Base-by-base conservation (phyloP, 2,113 vertebrate species). In the Notechis scutatus region DNA sequence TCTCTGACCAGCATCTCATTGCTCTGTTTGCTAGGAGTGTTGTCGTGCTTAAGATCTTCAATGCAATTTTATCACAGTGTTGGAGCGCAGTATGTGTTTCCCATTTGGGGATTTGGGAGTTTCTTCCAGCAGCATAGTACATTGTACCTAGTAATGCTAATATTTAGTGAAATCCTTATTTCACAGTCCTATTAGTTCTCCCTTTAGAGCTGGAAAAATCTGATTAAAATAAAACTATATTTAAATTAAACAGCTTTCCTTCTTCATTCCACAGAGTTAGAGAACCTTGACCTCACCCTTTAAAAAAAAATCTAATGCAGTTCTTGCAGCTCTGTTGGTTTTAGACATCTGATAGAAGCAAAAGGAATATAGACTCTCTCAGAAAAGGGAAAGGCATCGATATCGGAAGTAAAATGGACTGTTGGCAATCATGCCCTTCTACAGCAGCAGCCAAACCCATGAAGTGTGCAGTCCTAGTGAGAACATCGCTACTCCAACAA, bases 401-500 rank as follows among this genome's bases (percentile, higher is more conserved):
- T 61, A 87, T 29, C 59, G 0, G 45, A 93, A 96, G 95, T 92
- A 95, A 92, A 94, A 93, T 94, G 93, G 74, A 92, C 92, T 86
- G 87, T 91, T 57, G 61, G 95, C 93, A 93, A 92, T 94, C 59
- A 23, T 10, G 88, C 69, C 59, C 81, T 90, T 96, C 94, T 81
- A 55, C 64, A 92, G 90, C 88, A 26, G 39, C 23, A 61, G 93
- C 91, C 15, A 9, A 93, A 81, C 61, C 88, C 55, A n/a, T 24
- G 18, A 26, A 50, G 2, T 89, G 64, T 55, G 88, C 86, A 55
- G 6, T 39, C 61, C 21, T 57, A 86, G 91, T 90, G 42, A 92
- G 89, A 95, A 14, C 1, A 87, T 91, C 42, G 91, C 96, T 97
- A 97, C 94, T 98, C 97, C 95, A 98, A 94, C 81, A 97, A 97